Evolutionary conservation across 1,140 invertebrate species (phyloP).

Genomic region (Trissolcus basalis): DNA sequence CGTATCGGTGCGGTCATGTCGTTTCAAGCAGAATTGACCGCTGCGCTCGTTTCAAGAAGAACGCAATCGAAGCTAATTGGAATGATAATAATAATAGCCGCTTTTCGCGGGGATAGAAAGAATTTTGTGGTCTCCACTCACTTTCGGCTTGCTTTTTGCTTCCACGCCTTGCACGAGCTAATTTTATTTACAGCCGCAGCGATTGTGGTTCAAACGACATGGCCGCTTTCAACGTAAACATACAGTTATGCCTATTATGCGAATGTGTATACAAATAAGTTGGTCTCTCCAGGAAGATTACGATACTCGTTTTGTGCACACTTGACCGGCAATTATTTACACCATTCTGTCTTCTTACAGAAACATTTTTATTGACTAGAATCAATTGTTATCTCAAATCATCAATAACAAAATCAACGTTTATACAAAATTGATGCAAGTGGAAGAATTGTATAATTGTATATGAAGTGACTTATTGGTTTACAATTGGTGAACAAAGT

Average conservation of each 20-base stretch:
- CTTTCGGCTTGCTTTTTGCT: conserved; percentile 2
- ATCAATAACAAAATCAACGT: too few relatives aligned
- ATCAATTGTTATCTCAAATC: too few relatives aligned
- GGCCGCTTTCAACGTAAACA: conserved; percentile 38
- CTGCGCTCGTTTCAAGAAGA: conserved; percentile 18
- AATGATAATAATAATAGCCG: conserved; percentile 18
- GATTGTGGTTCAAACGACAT: conserved; percentile 6
- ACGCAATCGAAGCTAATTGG: conserved; percentile 6
- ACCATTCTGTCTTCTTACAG: not conserved
- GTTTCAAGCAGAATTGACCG: conserved; percentile 26
- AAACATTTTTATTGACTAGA: too few relatives aligned
- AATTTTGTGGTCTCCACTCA: conserved; percentile 11
- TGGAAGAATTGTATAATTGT: too few relatives aligned
- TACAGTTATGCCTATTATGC: conserved; percentile 39
- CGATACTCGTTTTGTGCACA: conserved; percentile 17
- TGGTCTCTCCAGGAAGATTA: conserved; percentile 30
- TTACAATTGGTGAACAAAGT: too few relatives aligned
- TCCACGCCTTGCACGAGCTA: not conserved
- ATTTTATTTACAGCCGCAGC: conserved; percentile 23
- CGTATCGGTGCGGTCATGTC: conserved; percentile 5
- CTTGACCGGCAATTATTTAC: not conserved
- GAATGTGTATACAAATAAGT: conserved; percentile 51
- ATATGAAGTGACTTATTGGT: too few relatives aligned
- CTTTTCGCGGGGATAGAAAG: conserved; percentile 13
- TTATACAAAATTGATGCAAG: too few relatives aligned